Base-by-base conservation (phyloP, 2,797 vertebrate species). In the Hybognathus amarus region DNA sequence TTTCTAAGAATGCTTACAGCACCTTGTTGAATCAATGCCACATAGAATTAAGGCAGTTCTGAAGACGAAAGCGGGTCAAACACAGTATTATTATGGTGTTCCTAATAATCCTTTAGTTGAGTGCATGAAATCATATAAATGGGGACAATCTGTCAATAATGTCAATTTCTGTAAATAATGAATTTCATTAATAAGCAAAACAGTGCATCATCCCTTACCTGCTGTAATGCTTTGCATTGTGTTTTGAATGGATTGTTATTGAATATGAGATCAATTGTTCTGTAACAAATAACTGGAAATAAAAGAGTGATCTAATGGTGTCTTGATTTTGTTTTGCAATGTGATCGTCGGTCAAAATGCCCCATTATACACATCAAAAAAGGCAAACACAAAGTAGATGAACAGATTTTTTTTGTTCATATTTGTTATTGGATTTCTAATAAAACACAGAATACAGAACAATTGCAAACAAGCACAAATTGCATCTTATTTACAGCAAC, bases 401-500 rank as follows among this genome's bases (percentile, higher is more conserved):
- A 87, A 75, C 82, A 85, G 89, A 90, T 45, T 45, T 47, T 85
- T 86, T n/a, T 90, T 89, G 91, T 84, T 93, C 92, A 90, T 87
- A 84, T 90, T 88, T 93, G 91, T 93, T 92, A 93, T 94, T 92
- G 95, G 94, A 96, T 95, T 95, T 96, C 95, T 95, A 95, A 96
- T 96, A 97, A 97, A 97, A 97, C 96, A 97, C 96, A 96, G 95
- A 97, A 96, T 96, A 97, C 96, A 96, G 95, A 96, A 97, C 96
- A 96, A 95, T 92, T 96, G 95, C 96, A 97, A 96, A 96, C 95
- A 94, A 95, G 96, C 96, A 97, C 96, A 94, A 95, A 96, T 95
- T 94, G 93, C 95, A 94, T 95, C 93, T 95, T 97, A 98, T 97
- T 92, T 98, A 98, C 97, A 97, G 96, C 95, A 90, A 88, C 90